phyloP scores from a whole-genome alignment of 1,140 invertebrate species.

The Aphelenchoides besseyi region DNA sequence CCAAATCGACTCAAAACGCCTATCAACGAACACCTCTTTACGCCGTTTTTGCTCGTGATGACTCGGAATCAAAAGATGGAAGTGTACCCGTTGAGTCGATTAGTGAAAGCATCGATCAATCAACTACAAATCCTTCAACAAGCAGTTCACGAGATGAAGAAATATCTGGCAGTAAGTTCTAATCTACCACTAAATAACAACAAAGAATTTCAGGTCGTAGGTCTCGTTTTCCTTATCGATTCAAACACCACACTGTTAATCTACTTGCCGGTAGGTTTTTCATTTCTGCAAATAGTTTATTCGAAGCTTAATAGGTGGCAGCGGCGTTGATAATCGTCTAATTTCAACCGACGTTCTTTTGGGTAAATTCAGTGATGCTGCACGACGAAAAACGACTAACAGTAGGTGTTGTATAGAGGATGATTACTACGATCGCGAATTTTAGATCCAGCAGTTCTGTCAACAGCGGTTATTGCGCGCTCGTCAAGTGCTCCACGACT shows the following conservation, averaged over 20 bases:
- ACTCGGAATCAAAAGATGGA: constrained; percentile 33
- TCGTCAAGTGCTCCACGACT: constrained; percentile 57
- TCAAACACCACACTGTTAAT: constrained; percentile 63
- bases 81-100: constrained; percentile 1
- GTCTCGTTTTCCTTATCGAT: constrained; percentile 60
- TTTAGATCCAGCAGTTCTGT: constrained; percentile 56
- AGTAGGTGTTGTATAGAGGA: constrained; percentile 31
- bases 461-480: constrained; percentile 59
- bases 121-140: too few species aligned
- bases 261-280: constrained; percentile 48
- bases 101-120: constrained; percentile 12
- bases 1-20: constrained; percentile 21
- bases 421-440: constrained; percentile 12
- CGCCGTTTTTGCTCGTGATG: constrained; percentile 29
- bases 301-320: constrained; percentile 37
- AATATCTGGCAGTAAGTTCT: too few species aligned
- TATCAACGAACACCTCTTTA: constrained; percentile 19
- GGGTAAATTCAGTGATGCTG: constrained; percentile 49
- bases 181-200: too few species aligned
- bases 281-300: constrained; percentile 7
- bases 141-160: too few species aligned
- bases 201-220: constrained; percentile 45
- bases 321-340: constrained; percentile 53
- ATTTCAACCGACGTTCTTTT: constrained; percentile 59
- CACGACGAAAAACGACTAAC: constrained; percentile 37